Percentiles rank a stretch among this genome's conserved stretches.
Conservation (phyloP, 2,797 vertebrate genomes). For the Lycodopsis pacificus region DNA sequence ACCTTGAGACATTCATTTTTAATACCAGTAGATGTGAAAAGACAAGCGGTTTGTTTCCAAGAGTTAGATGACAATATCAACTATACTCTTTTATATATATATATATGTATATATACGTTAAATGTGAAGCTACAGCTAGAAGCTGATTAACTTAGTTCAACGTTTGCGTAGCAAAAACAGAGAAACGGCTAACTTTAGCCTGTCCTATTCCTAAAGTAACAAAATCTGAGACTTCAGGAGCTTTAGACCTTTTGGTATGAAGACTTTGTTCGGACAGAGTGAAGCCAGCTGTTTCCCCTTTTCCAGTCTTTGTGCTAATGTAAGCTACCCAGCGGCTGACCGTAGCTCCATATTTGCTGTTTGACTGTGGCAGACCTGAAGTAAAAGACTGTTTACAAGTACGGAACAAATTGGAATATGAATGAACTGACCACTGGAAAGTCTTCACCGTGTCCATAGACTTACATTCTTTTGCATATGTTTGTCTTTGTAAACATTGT, state of each 20-base stretch:
- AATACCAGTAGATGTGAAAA: neutral
- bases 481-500: neutral
- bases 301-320: slow-evolving; percentile 16
- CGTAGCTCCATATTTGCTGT: neutral
- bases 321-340: neutral
- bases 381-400: neutral
- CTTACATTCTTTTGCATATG: neutral
- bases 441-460: neutral
- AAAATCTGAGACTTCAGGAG: neutral
- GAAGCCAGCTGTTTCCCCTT: neutral
- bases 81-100: no score
- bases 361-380: neutral
- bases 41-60: fast-evolving
- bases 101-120: neutral
- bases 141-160: neutral
- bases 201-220: no score
- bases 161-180: neutral
- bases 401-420: neutral
- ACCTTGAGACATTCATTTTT: neutral
- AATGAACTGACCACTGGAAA: neutral
- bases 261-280: neutral
- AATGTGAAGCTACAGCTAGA: neutral
- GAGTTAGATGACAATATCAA: neutral
- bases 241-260: neutral
- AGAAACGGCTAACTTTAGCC: neutral